These are phyloP conservation scores for Cantharis nigra DNA, from an alignment of 2,888 invertebrate species.

Conservation along the genomic window DNA sequence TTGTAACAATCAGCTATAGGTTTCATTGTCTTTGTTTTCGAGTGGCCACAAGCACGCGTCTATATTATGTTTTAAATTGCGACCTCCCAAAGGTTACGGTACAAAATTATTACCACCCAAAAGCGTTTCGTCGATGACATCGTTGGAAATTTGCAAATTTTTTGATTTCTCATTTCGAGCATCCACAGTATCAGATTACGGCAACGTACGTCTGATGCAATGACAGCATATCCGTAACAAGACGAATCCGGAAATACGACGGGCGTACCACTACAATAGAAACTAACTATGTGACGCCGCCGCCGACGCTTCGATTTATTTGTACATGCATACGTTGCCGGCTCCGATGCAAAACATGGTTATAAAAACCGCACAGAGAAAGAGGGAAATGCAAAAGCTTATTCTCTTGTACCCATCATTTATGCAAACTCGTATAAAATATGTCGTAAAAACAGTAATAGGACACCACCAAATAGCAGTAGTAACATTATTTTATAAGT, in stretches of 20 bases:
- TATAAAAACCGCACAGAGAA: not conserved
- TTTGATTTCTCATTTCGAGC: not conserved
- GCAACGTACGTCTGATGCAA: conserved; percentile 23
- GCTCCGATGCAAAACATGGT: conserved; percentile 1
- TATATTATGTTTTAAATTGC: conserved; percentile 30
- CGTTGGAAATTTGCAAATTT: not conserved
- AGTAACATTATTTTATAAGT: conserved; percentile 50
- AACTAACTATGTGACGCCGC: conserved; percentile 24
- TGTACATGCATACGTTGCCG: conserved; percentile 13
- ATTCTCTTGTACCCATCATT: conserved; percentile 6
- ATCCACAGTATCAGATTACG: conserved; percentile 27
- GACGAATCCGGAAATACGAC: conserved; percentile 32
- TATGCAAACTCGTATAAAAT: conserved; percentile 19
- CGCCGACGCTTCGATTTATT: conserved; percentile 21
- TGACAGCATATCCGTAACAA: conserved; percentile 32
- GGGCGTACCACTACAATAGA: conserved; percentile 31
- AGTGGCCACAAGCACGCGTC: conserved; percentile 23
- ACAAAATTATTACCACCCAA: conserved; percentile 24
- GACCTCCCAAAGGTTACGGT: conserved; percentile 24
- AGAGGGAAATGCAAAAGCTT: not conserved
- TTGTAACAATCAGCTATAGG: conserved; percentile 26
- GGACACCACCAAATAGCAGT: conserved; percentile 10
- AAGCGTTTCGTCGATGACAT: not conserved
- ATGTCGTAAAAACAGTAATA: conserved; percentile 22
- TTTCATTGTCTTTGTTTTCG: conserved; percentile 25